These are phyloP conservation scores for Schlechtendalia chinensis DNA, from an alignment of 1,140 invertebrate species.

Conservation along the genomic window DNA sequence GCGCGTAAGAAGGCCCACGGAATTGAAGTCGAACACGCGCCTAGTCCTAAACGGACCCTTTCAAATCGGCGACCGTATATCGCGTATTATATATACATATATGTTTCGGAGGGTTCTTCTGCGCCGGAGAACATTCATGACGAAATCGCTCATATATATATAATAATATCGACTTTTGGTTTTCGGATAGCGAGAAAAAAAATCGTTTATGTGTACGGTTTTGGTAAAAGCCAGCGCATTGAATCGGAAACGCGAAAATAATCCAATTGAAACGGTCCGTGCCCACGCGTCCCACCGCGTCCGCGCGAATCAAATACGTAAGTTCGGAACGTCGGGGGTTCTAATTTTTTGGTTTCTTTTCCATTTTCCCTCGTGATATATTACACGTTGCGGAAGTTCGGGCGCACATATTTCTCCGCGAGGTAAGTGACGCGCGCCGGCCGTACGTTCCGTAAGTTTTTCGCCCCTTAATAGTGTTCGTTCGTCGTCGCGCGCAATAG, in stretches of 20 bases:
- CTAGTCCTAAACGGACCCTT: neutral
- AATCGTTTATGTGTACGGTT: neutral
- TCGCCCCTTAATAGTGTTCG: slow-evolving; percentile 4
- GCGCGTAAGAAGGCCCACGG: neutral
- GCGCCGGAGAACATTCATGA: neutral
- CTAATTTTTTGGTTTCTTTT: neutral
- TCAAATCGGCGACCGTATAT: neutral
- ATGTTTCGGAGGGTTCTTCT: neutral
- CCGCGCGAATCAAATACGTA: neutral
- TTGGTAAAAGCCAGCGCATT: neutral
- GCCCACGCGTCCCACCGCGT: no score
- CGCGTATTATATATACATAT: no score
- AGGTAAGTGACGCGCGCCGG: no score
- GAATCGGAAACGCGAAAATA: neutral
- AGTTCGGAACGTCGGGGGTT: neutral
- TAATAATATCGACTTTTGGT: neutral
- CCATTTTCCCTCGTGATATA: neutral
- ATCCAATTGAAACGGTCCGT: neutral
- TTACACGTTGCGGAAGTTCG: neutral
- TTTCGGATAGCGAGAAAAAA: no score
- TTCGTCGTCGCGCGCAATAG: neutral
- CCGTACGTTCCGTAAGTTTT: neutral
- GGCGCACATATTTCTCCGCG: neutral
- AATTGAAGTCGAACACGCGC: neutral
- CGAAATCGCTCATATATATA: neutral